Evolutionary conservation across 35 echinoderm and acorn worm species (phyloP).

Genomic region (Hemicentrotus pulcherrimus): DNA sequence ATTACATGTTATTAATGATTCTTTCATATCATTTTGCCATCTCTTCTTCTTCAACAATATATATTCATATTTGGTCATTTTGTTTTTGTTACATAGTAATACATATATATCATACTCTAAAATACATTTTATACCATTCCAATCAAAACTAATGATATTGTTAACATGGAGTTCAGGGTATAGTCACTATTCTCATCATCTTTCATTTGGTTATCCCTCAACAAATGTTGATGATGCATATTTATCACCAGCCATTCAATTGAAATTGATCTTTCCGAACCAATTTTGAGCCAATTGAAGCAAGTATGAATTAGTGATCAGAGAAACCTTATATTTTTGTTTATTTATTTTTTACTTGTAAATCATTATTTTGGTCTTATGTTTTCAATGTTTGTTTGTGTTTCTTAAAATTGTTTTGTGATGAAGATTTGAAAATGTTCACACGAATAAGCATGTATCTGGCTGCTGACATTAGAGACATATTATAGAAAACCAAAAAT

Average conservation of each 20-base stretch:
- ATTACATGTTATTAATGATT: background rate
- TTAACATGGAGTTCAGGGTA: background rate
- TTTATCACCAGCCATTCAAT: background rate
- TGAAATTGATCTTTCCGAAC: background rate
- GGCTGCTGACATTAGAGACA: too few species aligned
- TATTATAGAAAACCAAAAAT: background rate
- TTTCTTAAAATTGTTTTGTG: background rate
- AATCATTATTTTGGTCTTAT: background rate
- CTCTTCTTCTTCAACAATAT: background rate
- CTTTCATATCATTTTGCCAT: background rate
- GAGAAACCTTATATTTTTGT: background rate
- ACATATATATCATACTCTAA: background rate
- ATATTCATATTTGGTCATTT: background rate
- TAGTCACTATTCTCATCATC: background rate
- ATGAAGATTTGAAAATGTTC: background rate
- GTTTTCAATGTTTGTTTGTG: background rate
- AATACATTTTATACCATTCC: background rate
- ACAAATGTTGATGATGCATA: background rate
- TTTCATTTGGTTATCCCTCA: background rate
- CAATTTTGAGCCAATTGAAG: background rate
- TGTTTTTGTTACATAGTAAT: background rate
- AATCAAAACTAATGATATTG: background rate
- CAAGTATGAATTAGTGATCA: background rate
- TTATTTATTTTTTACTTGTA: background rate
- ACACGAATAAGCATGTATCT: background rate